Base-by-base conservation (phyloP, 2,113 vertebrate genomes). In the Channa argus region DNA sequence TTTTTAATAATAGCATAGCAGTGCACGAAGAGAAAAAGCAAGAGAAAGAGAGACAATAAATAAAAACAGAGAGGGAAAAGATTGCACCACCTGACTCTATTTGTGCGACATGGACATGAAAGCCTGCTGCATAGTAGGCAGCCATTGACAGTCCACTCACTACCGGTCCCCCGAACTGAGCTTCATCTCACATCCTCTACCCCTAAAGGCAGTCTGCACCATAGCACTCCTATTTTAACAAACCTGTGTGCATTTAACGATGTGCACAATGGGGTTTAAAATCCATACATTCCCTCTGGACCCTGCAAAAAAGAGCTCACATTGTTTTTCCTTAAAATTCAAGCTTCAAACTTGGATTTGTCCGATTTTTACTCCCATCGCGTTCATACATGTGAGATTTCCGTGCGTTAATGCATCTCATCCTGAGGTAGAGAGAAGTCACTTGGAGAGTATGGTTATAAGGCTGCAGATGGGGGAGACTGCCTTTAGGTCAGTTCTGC, bases 161-260 rank as follows among this genome's bases (percentile, higher is more conserved):
- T 68, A 58, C 73, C 79, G 63, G 84, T 79, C 61, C 69, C 54
- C 51, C 62, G 71, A 66, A 73, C 61, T 81, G 46, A 86, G 71
- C 77, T 53, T 33, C 82, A 74, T 84, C 73, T 64, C 82, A 79
- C 85, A 77, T 77, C 54, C 74, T 75, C 69, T 65, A 71, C 69
- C 77, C 88, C 82, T 83, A 63, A 80, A 87, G 83, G 74, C 52
- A 77, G 77, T 80, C 71, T 82, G 64, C 54, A 46, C 64, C 83
- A 75, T 43, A 65, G 50, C 73, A 58, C 74, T 85, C 73, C 79
- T 83, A 83, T 87, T 85, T 89, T 84, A 87, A 89, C 59, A 14
- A 84, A 85, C 70, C 76, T 82, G 87, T 88, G 82, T 89, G 86
- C 77, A 78, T 90, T 91, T 89, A 86, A 84, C 85, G 88, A 83